Percentiles rank a stretch among this genome's conserved stretches.
phyloP scores from a whole-genome alignment of 2,797 vertebrate genomes.

The Bryconaethiops microstoma region DNA sequence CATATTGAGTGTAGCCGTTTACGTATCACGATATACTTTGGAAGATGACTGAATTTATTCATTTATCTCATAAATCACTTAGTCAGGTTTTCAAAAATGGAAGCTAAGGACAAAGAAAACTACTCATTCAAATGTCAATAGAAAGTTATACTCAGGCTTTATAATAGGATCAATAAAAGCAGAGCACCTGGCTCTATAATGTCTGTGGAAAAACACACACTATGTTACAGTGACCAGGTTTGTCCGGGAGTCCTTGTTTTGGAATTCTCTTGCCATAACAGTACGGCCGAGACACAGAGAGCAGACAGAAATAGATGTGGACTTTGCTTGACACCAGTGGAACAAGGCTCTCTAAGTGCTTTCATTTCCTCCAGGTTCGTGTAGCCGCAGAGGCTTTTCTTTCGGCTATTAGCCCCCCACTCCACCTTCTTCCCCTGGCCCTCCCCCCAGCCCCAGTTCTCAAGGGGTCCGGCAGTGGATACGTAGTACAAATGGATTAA shows the following conservation, averaged over 20 bases:
- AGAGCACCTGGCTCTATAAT: constrained; percentile 10
- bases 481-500: constrained; percentile 4
- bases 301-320: constrained; percentile 54
- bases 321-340: constrained; percentile 56
- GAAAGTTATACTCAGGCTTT: neutral
- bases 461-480: constrained; percentile 5
- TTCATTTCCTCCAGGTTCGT: constrained; percentile 52
- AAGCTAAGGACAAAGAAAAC: neutral
- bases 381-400: constrained; percentile 32
- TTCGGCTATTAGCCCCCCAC: constrained; percentile 47
- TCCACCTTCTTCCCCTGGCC: constrained; percentile 10
- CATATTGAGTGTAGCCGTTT: neutral
- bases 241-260: neutral
- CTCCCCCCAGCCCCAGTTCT: constrained; percentile 30
- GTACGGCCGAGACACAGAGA: constrained; percentile 6
- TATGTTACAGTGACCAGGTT: constrained; percentile 4
- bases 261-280: constrained; percentile 14
- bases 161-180: constrained; percentile 29
- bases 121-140: neutral
- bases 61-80: neutral
- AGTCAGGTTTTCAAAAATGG: neutral
- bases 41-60: neutral
- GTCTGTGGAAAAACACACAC: neutral
- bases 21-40: neutral
- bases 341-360: constrained; percentile 58